Base-by-base conservation (phyloP, 2,113 vertebrate species). In the Macrotis lagotis region DNA sequence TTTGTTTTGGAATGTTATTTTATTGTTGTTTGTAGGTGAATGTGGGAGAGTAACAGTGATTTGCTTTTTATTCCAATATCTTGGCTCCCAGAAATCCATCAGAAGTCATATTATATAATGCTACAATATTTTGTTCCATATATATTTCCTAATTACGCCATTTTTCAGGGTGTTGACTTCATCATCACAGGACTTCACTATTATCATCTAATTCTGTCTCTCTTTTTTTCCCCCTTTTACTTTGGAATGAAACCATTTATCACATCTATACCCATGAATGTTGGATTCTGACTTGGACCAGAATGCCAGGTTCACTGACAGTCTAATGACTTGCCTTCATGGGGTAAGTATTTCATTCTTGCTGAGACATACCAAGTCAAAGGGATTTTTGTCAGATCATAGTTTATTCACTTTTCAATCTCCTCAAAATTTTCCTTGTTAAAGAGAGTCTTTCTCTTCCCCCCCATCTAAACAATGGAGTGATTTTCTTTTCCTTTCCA, bases 181-280 rank as follows among this genome's bases (percentile, higher is more conserved):
- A 16, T 0, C 59, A 66, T 66, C 59, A 11, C 12, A 66, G 31
- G 31, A 1, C 31, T 66, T 37, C 0, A 0, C 31, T 7, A 10
- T 14, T 19, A 31, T 31, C 66, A 89, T 44, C 49, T 0, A 0
- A 83, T 1, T 0, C 24, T 0, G 3, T 88, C 31, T 59, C 28
- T 59, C 31, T 31, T 9, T 28, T 59, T 31, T 31, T n/a, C n/a
- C n/a, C n/a, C 49, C 11, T 91, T 37, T 7, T 4, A 55, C 83
- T 91, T 92, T 9, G 24, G 66, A 31, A 6, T 3, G 11, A 11
- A 2, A 8, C 0, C 92, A 51, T 90, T 44, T 49, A 51, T 94
- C 96, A 92, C 74, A 11, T 49, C 50, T 74, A 1, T 0, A 2
- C 48, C 44, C 7, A 10, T 6, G 26, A 47, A 44, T 59, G 37